A percentile compares a stretch with the other conserved stretches of the same genome.
Conservation (phyloP, 2,888 invertebrate species). For the Mythimna lalbum region DNA sequence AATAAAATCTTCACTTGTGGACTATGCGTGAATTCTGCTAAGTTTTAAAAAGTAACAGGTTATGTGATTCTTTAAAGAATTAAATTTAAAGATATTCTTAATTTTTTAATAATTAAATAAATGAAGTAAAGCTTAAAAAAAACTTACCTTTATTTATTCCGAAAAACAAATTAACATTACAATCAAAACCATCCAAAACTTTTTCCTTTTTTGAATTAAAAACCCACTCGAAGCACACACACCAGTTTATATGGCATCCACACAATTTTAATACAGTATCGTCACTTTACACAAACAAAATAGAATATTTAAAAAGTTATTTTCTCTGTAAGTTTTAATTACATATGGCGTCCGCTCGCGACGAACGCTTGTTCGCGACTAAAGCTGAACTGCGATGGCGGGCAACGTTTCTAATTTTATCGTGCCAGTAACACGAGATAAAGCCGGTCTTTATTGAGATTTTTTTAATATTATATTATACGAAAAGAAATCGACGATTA, state of each 20-base stretch:
- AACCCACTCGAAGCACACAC: constrained; percentile 69
- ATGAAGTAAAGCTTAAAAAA: constrained; percentile 1
- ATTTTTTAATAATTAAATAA: neutral
- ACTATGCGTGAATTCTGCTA: neutral
- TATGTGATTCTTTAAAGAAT: neutral
- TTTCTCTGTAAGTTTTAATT: constrained; percentile 17
- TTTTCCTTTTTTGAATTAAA: constrained; percentile 64
- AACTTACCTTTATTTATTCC: constrained; percentile 72
- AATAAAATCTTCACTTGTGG: neutral
- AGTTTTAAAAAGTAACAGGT: constrained; percentile 19
- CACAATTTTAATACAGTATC: constrained; percentile 48
- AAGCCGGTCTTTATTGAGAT: constrained; percentile 86
- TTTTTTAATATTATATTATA: constrained; percentile 81
- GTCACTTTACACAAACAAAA: constrained; percentile 67
- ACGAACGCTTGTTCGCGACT: constrained; percentile 68
- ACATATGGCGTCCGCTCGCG: constrained; percentile 70
- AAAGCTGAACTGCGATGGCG: constrained; percentile 66
- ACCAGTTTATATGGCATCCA: constrained; percentile 60
- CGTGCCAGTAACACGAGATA: constrained; percentile 89
- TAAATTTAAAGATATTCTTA: neutral
- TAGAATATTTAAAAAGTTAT: constrained; percentile 36
- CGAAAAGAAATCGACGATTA: constrained; percentile 62
- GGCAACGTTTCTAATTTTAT: constrained; percentile 87
- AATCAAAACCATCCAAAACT: constrained; percentile 68
- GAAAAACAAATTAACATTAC: constrained; percentile 76